Conservation (phyloP, 2,113 vertebrate species). For the Opisthocomus hoazin region DNA sequence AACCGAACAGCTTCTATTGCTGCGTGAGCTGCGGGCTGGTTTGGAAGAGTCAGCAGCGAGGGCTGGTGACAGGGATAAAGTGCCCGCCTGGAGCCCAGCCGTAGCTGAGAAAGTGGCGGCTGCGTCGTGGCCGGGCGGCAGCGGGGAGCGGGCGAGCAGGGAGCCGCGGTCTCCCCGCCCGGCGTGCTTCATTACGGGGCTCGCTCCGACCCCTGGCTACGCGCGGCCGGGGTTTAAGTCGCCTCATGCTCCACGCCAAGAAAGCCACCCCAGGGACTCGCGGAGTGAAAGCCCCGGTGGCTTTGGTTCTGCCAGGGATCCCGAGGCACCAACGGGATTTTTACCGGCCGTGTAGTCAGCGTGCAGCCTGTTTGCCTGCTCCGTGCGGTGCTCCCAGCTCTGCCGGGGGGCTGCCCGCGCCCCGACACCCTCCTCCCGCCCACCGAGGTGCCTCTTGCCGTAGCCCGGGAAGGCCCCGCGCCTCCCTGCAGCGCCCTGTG, state of each 20-base stretch:
- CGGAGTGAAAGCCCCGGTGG: neutral
- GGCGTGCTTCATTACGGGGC: too few species aligned
- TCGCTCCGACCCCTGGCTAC: too few species aligned
- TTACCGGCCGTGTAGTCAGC: accelerated
- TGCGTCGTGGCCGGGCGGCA: neutral
- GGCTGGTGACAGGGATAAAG: neutral
- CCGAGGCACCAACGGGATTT: neutral
- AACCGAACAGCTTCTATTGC: neutral
- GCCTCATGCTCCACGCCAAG: neutral
- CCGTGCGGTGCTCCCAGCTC: too few species aligned
- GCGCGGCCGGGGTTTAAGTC: too few species aligned
- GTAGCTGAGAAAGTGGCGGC: neutral
- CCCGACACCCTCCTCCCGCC: neutral
- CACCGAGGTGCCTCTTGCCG: neutral
- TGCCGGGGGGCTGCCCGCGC: neutral
- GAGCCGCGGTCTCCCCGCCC: neutral
- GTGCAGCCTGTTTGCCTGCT: neutral
- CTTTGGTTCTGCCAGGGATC: neutral
- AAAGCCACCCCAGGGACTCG: neutral
- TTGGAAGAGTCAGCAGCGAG: neutral
- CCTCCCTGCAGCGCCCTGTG: neutral
- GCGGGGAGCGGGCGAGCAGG: neutral
- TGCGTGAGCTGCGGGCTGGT: neutral
- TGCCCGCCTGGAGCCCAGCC: neutral
- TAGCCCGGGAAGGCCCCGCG: accelerated